These are phyloP conservation scores for Philopotamus ludificatus DNA, from an alignment of 1,140 invertebrate species.

Conservation along the genomic window DNA sequence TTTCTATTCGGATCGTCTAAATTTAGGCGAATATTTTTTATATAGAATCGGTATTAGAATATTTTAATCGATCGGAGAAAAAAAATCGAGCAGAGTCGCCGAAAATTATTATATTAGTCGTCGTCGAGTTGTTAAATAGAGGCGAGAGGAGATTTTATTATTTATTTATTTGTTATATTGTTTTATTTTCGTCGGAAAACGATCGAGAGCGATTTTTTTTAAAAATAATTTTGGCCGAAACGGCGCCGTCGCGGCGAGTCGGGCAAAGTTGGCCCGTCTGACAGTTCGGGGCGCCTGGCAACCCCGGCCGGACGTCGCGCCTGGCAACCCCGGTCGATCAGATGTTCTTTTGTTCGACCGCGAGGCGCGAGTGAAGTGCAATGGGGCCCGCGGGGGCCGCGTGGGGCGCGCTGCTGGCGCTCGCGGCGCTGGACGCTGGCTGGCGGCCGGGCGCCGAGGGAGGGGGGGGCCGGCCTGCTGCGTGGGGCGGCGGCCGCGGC, in stretches of 20 bases:
- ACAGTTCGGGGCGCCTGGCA: neutral
- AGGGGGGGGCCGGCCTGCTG: constrained; percentile 11
- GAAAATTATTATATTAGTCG: no score
- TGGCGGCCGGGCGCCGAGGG: neutral
- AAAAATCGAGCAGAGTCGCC: no score
- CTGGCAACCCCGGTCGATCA: constrained; percentile 7
- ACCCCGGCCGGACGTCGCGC: no score
- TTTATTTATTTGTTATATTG: neutral
- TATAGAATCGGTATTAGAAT: no score
- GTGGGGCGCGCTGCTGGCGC: neutral
- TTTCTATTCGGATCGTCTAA: no score
- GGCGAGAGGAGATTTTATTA: neutral
- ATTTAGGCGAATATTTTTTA: no score
- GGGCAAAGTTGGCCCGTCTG: neutral
- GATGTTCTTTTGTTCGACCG: constrained; percentile 5
- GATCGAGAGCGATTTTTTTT: neutral
- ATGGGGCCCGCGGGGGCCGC: neutral
- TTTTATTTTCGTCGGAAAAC: neutral
- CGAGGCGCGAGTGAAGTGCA: neutral
- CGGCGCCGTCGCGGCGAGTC: neutral
- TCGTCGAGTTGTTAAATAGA: no score
- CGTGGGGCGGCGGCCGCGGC: neutral
- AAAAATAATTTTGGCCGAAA: neutral
- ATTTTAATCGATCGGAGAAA: no score
- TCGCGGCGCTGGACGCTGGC: neutral